A percentile compares a stretch with the other conserved stretches of the same genome.
phyloP scores from a whole-genome alignment of 2,888 invertebrate species.

The Stratiomys singularior region DNA sequence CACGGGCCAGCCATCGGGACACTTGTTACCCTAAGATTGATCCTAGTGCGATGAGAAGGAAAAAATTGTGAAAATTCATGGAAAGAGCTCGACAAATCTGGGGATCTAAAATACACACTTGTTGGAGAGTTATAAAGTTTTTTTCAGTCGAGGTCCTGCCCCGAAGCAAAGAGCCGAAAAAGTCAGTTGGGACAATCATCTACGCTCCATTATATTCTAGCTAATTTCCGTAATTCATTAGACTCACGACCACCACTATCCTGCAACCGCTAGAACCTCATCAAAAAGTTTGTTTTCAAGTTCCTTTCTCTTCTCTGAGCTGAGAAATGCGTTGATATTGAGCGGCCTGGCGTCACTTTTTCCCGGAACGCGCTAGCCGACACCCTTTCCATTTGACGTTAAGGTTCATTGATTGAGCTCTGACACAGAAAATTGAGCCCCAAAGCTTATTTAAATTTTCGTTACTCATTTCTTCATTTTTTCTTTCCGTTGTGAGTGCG shows the following conservation, averaged over 20 bases:
- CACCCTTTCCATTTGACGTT: background rate
- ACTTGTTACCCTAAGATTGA: constrained; percentile 5
- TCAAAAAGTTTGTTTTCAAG: background rate
- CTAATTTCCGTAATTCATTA: constrained; percentile 28
- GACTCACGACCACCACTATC: background rate
- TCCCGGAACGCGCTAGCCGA: no score
- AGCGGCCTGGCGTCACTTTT: no score
- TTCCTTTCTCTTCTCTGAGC: background rate
- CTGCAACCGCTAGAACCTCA: background rate
- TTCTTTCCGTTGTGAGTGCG: background rate
- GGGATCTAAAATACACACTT: background rate
- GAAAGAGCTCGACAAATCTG: background rate
- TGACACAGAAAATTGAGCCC: constrained; percentile 34
- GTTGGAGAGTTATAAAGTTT: background rate
- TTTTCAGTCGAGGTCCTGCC: background rate
- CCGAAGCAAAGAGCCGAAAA: no score
- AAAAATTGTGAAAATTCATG: background rate
- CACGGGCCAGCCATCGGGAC: background rate
- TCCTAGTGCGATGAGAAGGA: background rate
- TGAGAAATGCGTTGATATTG: background rate
- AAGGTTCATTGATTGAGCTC: constrained; percentile 39
- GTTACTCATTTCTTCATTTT: constrained; percentile 21
- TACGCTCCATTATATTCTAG: constrained; percentile 16
- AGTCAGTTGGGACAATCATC: no score
- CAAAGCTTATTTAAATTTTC: constrained; percentile 28